These are phyloP conservation scores for Eleutherodactylus coqui DNA, from an alignment of 2,797 vertebrate species.

Conservation along the genomic window DNA sequence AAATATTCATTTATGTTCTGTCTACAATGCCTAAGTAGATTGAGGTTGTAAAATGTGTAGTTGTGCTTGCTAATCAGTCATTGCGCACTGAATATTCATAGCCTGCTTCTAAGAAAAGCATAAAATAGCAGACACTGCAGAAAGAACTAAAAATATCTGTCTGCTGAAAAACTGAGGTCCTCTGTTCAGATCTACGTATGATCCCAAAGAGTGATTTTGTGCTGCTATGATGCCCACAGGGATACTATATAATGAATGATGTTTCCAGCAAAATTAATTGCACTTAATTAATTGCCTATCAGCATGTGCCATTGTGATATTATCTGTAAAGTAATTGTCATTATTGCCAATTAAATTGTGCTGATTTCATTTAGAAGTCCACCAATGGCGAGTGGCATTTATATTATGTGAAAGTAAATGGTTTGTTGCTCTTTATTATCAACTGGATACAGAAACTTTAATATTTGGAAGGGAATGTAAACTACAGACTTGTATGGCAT, in stretches of 20 bases:
- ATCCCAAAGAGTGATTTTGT: slow-evolving; percentile 38
- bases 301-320: slow-evolving; percentile 25
- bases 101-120: slow-evolving; percentile 22
- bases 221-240: slow-evolving; percentile 42
- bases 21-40: slow-evolving; percentile 1
- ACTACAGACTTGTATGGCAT: neutral
- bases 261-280: slow-evolving; percentile 56
- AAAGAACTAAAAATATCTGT: slow-evolving; percentile 36
- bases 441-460: neutral
- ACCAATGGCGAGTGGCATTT: neutral
- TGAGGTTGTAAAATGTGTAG: neutral
- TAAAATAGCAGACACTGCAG: slow-evolving; percentile 32
- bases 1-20: neutral
- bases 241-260: slow-evolving; percentile 43
- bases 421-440: neutral
- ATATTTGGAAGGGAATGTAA: neutral
- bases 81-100: slow-evolving; percentile 30
- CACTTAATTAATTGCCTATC: slow-evolving; percentile 46
- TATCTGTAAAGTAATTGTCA: slow-evolving; percentile 47
- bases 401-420: slow-evolving; percentile 13
- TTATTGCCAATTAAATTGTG: slow-evolving; percentile 46
- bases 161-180: slow-evolving; percentile 9
- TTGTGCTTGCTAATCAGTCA: neutral
- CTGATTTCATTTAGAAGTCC: slow-evolving; percentile 51
- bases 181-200: slow-evolving; percentile 30